Evolutionary conservation across 2,113 vertebrate genomes (phyloP).

Genomic region (Paradisaea rubra): DNA sequence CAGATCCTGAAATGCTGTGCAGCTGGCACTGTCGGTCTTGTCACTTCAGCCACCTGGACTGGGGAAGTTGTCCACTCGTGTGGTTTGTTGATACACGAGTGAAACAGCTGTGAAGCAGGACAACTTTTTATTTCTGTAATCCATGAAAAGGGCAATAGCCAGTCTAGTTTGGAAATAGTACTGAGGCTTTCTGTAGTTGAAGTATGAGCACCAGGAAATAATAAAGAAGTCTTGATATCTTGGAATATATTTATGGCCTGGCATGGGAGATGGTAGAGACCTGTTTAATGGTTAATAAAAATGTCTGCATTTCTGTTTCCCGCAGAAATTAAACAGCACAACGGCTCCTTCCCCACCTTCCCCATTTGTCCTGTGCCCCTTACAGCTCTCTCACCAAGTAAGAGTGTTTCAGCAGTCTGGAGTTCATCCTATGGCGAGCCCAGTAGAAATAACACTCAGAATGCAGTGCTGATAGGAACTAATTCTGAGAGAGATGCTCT

Average conservation of each 20-base stretch:
- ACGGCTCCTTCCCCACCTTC: rapidly evolving
- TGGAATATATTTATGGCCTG: background rate
- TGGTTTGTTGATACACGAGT: background rate
- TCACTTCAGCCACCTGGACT: background rate
- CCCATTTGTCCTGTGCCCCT: background rate
- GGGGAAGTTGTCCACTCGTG: background rate
- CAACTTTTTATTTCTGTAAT: background rate
- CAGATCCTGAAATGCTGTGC: background rate
- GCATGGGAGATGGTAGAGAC: background rate
- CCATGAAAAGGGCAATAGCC: background rate
- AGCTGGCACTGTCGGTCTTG: background rate
- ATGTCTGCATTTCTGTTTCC: background rate
- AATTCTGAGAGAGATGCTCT: background rate
- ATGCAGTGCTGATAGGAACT: background rate
- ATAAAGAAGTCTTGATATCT: background rate
- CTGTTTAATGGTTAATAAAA: background rate
- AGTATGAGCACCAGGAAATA: background rate
- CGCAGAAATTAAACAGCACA: background rate
- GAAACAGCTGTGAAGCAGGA: background rate
- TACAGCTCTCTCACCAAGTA: background rate
- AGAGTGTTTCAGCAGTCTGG: background rate
- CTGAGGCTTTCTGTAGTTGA: background rate
- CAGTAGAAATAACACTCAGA: background rate
- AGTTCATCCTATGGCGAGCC: background rate
- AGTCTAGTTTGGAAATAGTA: background rate